Base-by-base conservation (phyloP, 2,797 vertebrate genomes). In the Haliaeetus albicilla region DNA sequence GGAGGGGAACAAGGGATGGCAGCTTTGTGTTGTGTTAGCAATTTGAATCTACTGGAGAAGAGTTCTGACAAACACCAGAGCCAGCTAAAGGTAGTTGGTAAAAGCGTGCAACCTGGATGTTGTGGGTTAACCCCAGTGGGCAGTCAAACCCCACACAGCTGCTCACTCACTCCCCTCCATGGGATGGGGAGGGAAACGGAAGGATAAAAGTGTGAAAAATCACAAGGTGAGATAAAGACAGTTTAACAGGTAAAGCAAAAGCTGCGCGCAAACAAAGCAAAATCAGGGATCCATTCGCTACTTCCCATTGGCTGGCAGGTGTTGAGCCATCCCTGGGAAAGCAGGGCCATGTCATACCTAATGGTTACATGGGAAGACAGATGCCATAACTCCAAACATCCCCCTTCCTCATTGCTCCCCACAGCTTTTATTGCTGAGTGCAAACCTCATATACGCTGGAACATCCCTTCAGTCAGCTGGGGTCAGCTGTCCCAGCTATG, bases 401-500 rank as follows among this genome's bases (percentile, higher is more conserved):
- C 14, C 7, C 6, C 12, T 14, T 82, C 41, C 39, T 79, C 14
- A 18, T 49, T 46, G 14, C 65, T 56, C 18, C 37, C 35, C 23
- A 7, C 24, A 69, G 49, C 5, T 51, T 44, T 57, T 46, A 39
- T 5, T 68, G 28, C 20, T 12, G 22, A 82, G 7, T 9, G 9
- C 10, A 59, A 6, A 28, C 8, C 2, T 25, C 9, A 5, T 9
- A 7, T 5, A 3, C 11, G 25, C 1, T 25, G 0, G 0, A 10
- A 30, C 27, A 37, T 13, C 13, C 35, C n/a, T 75, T 35, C 43
- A 41, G 13, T 28, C 20, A 61, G 43, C 7, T 39, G 20, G 6
- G 56, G 7, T 37, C 35, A 54, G 31, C 44, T 61, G 31, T 30
- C 13, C 25, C 6, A 28, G 10, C 27, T 64, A 16, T 33, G 39